These are phyloP conservation scores for Bungarus multicinctus DNA, from an alignment of 2,113 vertebrate species.

Conservation along the genomic window DNA sequence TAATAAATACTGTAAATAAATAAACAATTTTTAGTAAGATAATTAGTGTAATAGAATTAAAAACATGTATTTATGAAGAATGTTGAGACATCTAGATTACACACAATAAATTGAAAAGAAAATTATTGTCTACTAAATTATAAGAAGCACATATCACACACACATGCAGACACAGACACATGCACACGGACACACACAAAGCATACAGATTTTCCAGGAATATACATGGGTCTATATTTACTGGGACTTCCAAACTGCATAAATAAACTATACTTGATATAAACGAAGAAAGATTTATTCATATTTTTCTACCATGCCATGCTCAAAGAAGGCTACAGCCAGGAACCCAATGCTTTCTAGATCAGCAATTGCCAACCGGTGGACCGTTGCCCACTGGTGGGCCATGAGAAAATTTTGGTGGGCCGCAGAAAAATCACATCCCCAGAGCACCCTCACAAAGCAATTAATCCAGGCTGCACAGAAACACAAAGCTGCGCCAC, in stretches of 20 bases:
- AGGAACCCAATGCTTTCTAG: not conserved
- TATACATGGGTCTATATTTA: not conserved
- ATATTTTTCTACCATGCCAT: not conserved
- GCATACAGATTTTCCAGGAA: not conserved
- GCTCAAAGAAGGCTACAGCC: not conserved
- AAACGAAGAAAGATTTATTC: not conserved
- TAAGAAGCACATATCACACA: not conserved
- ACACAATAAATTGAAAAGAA: not conserved
- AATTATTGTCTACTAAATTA: not conserved
- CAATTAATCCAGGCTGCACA: no score
- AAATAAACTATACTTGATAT: not conserved
- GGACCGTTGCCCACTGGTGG: no score
- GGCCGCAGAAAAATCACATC: no score
- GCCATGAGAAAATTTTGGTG: no score
- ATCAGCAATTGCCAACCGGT: no score
- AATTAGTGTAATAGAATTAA: not conserved
- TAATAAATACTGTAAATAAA: not conserved
- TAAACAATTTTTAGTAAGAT: slow-evolving; percentile 1
- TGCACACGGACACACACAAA: not conserved
- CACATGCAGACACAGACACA: not conserved
- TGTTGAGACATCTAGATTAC: not conserved
- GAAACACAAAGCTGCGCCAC: no score
- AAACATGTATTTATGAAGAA: not conserved
- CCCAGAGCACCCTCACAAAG: no score
- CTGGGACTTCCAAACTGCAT: not conserved